Percentiles rank a stretch among this genome's conserved stretches.
phyloP scores from a whole-genome alignment of 2,888 invertebrate species.

The Emmelina monodactyla region DNA sequence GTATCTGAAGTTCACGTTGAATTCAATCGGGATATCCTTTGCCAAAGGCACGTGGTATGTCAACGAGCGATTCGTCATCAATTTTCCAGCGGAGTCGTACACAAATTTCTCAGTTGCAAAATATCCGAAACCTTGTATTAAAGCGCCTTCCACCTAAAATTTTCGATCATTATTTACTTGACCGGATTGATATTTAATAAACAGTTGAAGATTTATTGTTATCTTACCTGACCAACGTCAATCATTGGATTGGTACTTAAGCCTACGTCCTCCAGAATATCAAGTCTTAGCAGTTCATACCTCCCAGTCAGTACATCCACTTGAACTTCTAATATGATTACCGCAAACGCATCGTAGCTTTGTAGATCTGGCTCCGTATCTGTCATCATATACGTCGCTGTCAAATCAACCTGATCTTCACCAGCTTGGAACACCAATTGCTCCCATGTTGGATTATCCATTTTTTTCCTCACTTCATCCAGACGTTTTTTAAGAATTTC shows the following conservation, averaged over 20 bases:
- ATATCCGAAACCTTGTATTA: conserved; percentile 74
- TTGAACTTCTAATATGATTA: conserved; percentile 69
- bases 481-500: conserved; percentile 63
- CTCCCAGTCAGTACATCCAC: conserved; percentile 76
- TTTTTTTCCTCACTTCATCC: conserved; percentile 54
- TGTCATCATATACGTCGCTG: conserved; percentile 68
- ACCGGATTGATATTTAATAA: too few species aligned
- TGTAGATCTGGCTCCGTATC: conserved; percentile 54
- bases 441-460: conserved; percentile 64
- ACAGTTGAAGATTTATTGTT: too few species aligned
- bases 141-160: conserved; percentile 72
- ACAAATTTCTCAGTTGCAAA: conserved; percentile 73
- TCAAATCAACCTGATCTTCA: conserved; percentile 62
- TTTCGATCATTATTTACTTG: too few species aligned
- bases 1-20: conserved; percentile 67
- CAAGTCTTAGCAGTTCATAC: conserved; percentile 65
- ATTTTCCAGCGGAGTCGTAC: conserved; percentile 68
- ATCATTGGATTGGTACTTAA: conserved; percentile 71
- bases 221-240: conserved; percentile 74
- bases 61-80: conserved; percentile 76
- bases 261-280: conserved; percentile 74
- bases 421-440: conserved; percentile 64
- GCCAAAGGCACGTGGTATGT: conserved; percentile 73
- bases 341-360: conserved; percentile 67
- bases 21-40: conserved; percentile 73